These are phyloP conservation scores for Hyperoplus lanceolatus DNA, from an alignment of 2,797 vertebrate species.

Conservation along the genomic window DNA sequence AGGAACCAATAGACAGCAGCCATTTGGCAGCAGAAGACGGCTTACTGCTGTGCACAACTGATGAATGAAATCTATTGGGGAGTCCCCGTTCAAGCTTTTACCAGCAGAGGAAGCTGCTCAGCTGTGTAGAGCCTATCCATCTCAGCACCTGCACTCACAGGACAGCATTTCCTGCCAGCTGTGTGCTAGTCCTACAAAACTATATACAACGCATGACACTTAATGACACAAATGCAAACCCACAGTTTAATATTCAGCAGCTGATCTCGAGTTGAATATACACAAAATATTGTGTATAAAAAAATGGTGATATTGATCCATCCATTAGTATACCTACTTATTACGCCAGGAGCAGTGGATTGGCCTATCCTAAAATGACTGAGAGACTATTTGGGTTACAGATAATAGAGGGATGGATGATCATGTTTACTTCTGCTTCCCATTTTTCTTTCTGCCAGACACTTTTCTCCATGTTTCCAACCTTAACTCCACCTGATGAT, in stretches of 20 bases:
- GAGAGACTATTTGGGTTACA: background rate
- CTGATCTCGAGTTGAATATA: background rate
- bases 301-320: background rate
- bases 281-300: background rate
- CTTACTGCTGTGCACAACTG: conserved; percentile 80
- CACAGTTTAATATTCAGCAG: background rate
- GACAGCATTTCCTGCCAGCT: conserved; percentile 42
- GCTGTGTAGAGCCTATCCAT: conserved; percentile 64
- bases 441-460: no score
- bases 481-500: no score
- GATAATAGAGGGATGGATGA: no score
- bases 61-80: conserved; percentile 84
- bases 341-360: background rate
- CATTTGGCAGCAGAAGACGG: conserved; percentile 84
- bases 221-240: background rate
- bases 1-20: conserved; percentile 85
- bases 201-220: background rate
- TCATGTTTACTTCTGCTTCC: no score
- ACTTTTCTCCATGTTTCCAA: no score
- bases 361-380: background rate
- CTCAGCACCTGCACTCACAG: conserved; percentile 72
- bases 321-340: background rate
- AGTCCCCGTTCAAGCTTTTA: conserved; percentile 47
- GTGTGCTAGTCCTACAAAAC: background rate
- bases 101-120: conserved; percentile 65